Base-by-base conservation (phyloP, 2,797 vertebrate species). In the Typhlichthys subterraneus region DNA sequence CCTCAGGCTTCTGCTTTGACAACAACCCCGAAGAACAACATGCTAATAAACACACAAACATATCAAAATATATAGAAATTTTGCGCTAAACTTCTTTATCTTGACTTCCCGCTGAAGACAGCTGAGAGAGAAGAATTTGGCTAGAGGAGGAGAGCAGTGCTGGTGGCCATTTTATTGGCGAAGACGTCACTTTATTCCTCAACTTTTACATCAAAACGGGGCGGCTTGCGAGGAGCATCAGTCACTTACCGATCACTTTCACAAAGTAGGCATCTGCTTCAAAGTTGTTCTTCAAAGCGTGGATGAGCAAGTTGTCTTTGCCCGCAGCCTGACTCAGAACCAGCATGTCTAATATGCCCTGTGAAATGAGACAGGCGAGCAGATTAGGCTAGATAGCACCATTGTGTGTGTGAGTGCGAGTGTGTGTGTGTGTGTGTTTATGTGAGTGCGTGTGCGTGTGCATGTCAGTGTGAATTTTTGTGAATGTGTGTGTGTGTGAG, bases 261-360 rank as follows among this genome's bases (percentile, higher is more conserved):
- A 99, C 96, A 72, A 99, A 99, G 84, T 98, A 99, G 46, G 97
- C 97, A 61, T 99, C 97, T 0, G 94, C 95, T 91, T 99, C 97
- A 57, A 96, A 99, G 90, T 98, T 99, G 87, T 99, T 99, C 91
- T 97, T 96, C 79, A 98, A 86, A 53, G 95, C 91, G 51, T 98
- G 94, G 82, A 99, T 95, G 80, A 87, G 80, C 62, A 93, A 89
- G 53, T 96, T 93, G 8, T 81, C 82, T 65, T 77, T 91, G 54
- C 79, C 83, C 57, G 89, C 83, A 52, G 88, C 88, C 73, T 92
- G 85, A 79, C 95, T 96, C 67, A 97, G 87, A 70, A 98, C 92
- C 72, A 99, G 81, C 88, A 99, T 95, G 89, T 99, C 97, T 89
- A 99, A 90, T 81, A 99, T 97, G 53, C 97, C 97, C 97, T 99